Conservation (phyloP, 1,140 invertebrate species). For the Macrobrachium nipponense region DNA sequence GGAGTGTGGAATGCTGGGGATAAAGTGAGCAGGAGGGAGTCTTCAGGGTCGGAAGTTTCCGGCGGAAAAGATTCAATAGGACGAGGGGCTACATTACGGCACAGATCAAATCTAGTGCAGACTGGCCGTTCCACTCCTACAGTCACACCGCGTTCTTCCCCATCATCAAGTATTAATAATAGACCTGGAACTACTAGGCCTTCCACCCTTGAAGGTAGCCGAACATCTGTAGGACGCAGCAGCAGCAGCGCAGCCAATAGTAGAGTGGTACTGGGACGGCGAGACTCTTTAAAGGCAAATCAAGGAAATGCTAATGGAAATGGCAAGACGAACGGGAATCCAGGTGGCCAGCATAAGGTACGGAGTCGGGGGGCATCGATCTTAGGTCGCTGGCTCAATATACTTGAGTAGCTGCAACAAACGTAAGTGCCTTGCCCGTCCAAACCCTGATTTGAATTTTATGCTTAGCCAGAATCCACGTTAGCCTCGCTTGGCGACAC, state of each 20-base stretch:
- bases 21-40: constrained; percentile 5
- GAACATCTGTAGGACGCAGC: constrained; percentile 2
- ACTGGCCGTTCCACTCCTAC: constrained; percentile 43
- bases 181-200: constrained; percentile 9
- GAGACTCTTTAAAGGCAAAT: constrained; percentile 49
- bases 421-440: constrained; percentile 50
- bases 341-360: constrained; percentile 51
- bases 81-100: constrained; percentile 11
- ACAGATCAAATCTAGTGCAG: constrained; percentile 1
- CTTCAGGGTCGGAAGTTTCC: constrained; percentile 21
- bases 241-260: constrained; percentile 20
- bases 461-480: constrained; percentile 13
- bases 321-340: not conserved
- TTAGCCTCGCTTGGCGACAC: constrained; percentile 15
- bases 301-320: constrained; percentile 9
- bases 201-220: constrained; percentile 25
- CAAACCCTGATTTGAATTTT: constrained; percentile 29
- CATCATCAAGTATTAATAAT: constrained; percentile 37
- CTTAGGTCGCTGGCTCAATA: constrained; percentile 47
- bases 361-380: constrained; percentile 46
- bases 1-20: not conserved
- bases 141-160: constrained; percentile 41
- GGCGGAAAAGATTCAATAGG: constrained; percentile 37
- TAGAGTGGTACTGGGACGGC: constrained; percentile 14
- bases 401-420: constrained; percentile 38